Percentiles rank a stretch among this genome's conserved stretches.
phyloP scores from a whole-genome alignment of 2,888 invertebrate genomes.

The Metallyticus violacea region DNA sequence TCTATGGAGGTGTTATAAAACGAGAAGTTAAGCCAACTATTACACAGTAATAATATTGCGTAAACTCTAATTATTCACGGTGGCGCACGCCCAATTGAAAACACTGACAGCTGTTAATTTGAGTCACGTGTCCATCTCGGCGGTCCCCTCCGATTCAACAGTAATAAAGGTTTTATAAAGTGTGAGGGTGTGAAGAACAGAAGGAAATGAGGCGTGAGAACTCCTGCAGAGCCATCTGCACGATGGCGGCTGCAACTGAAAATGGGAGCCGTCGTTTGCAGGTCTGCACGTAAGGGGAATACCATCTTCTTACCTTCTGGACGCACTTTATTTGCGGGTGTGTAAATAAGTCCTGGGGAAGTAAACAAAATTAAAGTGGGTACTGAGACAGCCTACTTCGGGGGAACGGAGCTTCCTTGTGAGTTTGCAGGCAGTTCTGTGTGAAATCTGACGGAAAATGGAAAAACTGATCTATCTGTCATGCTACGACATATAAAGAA shows the following conservation, averaged over 20 bases:
- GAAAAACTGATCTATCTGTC: too few relatives aligned
- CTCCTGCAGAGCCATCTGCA: slow-evolving; percentile 19
- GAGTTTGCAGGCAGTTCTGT: too few relatives aligned
- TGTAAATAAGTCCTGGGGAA: too few relatives aligned
- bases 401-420: too few relatives aligned
- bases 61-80: neutral
- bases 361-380: too few relatives aligned
- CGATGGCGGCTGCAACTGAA: slow-evolving; percentile 1
- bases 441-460: too few relatives aligned
- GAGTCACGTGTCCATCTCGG: slow-evolving; percentile 21
- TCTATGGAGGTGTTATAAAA: neutral
- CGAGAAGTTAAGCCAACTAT: neutral
- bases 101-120: slow-evolving; percentile 20
- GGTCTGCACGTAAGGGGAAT: neutral
- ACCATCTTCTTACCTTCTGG: neutral
- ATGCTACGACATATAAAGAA: too few relatives aligned
- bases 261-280: neutral
- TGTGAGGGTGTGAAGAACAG: neutral
- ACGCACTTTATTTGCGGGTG: neutral
- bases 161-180: neutral
- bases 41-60: neutral
- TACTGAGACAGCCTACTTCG: too few relatives aligned
- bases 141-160: neutral
- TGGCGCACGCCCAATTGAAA: neutral
- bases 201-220: slow-evolving; percentile 22